A percentile compares a stretch with the other conserved stretches of the same genome.
phyloP scores from a whole-genome alignment of 2,888 invertebrate genomes.

The Sesamia inferens region DNA sequence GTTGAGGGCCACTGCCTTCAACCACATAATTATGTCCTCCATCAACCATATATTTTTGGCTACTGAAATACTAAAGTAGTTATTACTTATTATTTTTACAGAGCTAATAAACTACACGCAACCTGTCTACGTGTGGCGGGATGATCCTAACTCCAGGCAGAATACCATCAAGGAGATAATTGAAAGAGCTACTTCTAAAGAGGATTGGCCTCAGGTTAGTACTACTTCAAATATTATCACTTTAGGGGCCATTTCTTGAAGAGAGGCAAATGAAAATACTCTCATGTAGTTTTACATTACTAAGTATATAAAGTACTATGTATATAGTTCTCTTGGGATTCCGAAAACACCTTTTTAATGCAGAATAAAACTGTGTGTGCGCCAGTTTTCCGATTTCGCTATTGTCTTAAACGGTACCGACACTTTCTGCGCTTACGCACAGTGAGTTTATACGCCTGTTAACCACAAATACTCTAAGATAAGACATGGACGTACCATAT shows the following conservation, averaged over 20 bases:
- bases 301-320: too few relatives aligned
- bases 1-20: too few relatives aligned
- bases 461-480: too few relatives aligned
- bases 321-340: too few relatives aligned
- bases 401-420: too few relatives aligned
- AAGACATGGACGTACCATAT: too few relatives aligned
- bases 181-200: conserved; percentile 94
- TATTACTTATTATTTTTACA: conserved; percentile 76
- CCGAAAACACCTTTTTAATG: too few relatives aligned
- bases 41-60: background rate
- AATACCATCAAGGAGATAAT: conserved; percentile 97
- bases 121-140: conserved; percentile 98
- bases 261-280: too few relatives aligned
- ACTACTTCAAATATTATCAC: background rate
- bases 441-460: background rate
- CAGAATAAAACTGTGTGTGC: too few relatives aligned
- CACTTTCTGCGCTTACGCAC: background rate
- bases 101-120: conserved; percentile 98
- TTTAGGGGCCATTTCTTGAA: background rate
- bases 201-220: conserved; percentile 96
- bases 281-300: too few relatives aligned
- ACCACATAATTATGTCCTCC: too few relatives aligned
- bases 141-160: conserved; percentile 97
- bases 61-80: background rate
- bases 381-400: background rate